Conservation (phyloP, 2,797 vertebrate species). For the Malacoraja senta region DNA sequence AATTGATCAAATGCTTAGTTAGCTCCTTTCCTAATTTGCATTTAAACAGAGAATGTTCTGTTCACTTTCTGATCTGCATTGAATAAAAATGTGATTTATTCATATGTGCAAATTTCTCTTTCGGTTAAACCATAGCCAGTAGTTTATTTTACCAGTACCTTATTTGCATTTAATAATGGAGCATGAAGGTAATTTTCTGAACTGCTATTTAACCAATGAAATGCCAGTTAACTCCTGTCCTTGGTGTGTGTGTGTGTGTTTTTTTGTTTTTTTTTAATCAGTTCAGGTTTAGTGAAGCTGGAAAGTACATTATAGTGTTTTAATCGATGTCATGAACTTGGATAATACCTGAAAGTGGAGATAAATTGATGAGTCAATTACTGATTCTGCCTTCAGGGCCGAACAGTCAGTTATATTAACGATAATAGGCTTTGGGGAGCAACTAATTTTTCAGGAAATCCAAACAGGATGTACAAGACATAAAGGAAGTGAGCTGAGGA, state of each 20-base stretch:
- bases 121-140: neutral
- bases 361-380: slow-evolving; percentile 39
- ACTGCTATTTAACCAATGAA: slow-evolving; percentile 27
- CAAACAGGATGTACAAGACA: slow-evolving; percentile 38
- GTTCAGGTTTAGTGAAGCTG: slow-evolving; percentile 19
- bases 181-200: neutral
- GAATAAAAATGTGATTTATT: slow-evolving; percentile 38
- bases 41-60: slow-evolving; percentile 33
- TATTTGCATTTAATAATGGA: slow-evolving; percentile 38
- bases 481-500: slow-evolving; percentile 36
- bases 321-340: slow-evolving; percentile 37
- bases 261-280: slow-evolving; percentile 34
- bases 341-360: slow-evolving; percentile 33
- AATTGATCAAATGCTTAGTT: slow-evolving; percentile 27
- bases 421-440: slow-evolving; percentile 35
- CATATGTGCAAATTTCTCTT: slow-evolving; percentile 21
- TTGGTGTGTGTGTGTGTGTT: slow-evolving; percentile 23
- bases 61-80: slow-evolving; percentile 27
- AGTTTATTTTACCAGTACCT: slow-evolving; percentile 31
- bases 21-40: slow-evolving; percentile 25
- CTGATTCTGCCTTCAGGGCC: slow-evolving; percentile 29
- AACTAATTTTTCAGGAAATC: slow-evolving; percentile 39
- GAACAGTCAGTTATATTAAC: slow-evolving; percentile 38
- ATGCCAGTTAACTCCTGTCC: slow-evolving; percentile 27
- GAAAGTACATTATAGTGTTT: slow-evolving; percentile 29